Conservation (phyloP, 2,113 vertebrate species). For the Columbina picui region DNA sequence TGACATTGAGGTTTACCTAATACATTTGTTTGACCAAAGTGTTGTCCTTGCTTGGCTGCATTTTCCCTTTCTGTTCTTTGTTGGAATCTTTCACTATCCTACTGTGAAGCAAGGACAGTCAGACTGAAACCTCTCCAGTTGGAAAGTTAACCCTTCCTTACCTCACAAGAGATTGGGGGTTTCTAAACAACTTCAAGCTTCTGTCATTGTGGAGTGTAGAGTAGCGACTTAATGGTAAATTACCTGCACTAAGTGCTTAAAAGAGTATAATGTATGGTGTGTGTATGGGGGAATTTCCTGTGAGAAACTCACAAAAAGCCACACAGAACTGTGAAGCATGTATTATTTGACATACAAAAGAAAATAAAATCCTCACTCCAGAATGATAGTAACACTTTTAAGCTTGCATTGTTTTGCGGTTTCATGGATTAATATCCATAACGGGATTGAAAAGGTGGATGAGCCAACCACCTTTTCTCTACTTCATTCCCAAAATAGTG, state of each 20-base stretch:
- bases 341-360: not conserved
- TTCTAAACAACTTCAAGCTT: not conserved
- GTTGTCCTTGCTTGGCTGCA: conserved; percentile 39
- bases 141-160: not conserved
- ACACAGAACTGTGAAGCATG: not conserved
- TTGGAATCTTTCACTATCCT: conserved; percentile 17
- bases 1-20: conserved; percentile 9
- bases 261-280: not conserved
- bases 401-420: not conserved
- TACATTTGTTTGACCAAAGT: not conserved
- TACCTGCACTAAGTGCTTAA: not conserved
- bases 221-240: not conserved
- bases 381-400: not conserved
- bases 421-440: not conserved
- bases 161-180: not conserved
- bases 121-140: not conserved
- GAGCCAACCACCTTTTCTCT: not conserved
- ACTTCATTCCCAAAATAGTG: not conserved
- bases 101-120: conserved; percentile 33
- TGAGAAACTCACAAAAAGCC: not conserved
- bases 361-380: not conserved
- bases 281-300: not conserved
- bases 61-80: not conserved
- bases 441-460: not conserved
- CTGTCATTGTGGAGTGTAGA: not conserved